These are phyloP conservation scores for Phortica okadai DNA, from an alignment of 2,888 invertebrate genomes.

Conservation along the genomic window DNA sequence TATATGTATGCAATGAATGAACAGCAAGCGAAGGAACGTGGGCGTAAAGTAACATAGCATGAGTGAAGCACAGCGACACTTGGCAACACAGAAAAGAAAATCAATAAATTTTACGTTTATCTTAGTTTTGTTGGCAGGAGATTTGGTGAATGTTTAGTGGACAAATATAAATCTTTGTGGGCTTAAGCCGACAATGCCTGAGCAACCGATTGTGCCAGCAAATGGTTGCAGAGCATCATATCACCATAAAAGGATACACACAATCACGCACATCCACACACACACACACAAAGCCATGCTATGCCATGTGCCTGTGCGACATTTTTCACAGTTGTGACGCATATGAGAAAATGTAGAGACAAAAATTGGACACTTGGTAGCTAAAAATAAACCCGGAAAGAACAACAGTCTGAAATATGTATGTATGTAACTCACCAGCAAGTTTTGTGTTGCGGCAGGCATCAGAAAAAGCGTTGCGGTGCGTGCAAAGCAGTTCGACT, in stretches of 20 bases:
- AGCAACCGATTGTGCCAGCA: conserved; percentile 15
- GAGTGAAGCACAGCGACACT: conserved; percentile 31
- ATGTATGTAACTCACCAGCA: conserved; percentile 29
- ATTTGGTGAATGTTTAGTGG: conserved; percentile 49
- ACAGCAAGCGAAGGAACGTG: conserved; percentile 32
- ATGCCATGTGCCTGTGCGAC: not conserved
- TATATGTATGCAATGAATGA: conserved; percentile 43
- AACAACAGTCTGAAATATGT: not conserved
- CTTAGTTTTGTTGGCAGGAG: conserved; percentile 48
- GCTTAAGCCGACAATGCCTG: conserved; percentile 53
- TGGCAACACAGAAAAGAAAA: conserved; percentile 59
- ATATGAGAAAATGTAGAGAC: not conserved
- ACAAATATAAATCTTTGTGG: conserved; percentile 66
- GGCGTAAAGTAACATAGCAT: not conserved
- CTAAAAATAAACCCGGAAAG: not conserved
- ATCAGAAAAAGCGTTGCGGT: conserved; percentile 18
- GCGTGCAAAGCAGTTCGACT: conserved; percentile 23
- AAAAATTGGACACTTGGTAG: not conserved
- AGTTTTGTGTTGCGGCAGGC: conserved; percentile 24
- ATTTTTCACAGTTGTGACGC: conserved; percentile 13
- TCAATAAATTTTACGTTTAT: conserved; percentile 64
- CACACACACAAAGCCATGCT: not conserved
- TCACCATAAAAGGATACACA: not conserved
- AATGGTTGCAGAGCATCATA: not conserved
- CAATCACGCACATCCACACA: not conserved